phyloP scores from a whole-genome alignment of 35 echinoderm and acorn worm genomes.

The Apostichopus japonicus region DNA sequence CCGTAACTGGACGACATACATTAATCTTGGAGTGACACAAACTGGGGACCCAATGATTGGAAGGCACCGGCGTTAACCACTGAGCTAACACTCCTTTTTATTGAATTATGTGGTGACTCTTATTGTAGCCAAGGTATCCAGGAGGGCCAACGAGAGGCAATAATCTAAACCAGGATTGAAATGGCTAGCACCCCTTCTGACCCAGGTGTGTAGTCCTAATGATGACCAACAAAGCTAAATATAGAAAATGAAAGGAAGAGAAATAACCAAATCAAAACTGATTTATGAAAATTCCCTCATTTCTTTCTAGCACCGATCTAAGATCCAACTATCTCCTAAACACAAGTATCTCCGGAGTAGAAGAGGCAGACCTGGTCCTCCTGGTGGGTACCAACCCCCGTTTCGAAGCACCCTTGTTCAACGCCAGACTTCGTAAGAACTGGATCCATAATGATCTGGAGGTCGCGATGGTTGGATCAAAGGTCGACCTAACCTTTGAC shows the following conservation, averaged over 20 bases:
- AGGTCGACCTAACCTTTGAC: conserved; percentile 90
- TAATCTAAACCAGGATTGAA: too few relatives aligned
- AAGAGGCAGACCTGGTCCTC: conserved; percentile 93
- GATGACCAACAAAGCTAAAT: not conserved
- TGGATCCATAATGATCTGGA: conserved; percentile 95
- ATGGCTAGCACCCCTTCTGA: too few relatives aligned
- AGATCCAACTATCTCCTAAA: conserved; percentile 97
- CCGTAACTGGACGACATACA: too few relatives aligned
- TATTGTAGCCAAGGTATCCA: too few relatives aligned
- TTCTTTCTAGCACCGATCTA: conserved; percentile 79
- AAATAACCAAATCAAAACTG: not conserved
- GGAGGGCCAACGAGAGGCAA: too few relatives aligned
- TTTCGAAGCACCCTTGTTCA: conserved; percentile 96
- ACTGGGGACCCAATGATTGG: too few relatives aligned
- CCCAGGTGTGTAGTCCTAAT: too few relatives aligned
- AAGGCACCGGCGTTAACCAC: too few relatives aligned
- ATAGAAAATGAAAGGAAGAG: not conserved
- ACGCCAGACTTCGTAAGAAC: conserved; percentile 88
- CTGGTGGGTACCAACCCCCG: conserved; percentile 91
- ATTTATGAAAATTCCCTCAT: not conserved
- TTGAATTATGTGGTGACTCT: too few relatives aligned
- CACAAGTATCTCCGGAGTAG: conserved; percentile 93
- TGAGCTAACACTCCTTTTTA: too few relatives aligned
- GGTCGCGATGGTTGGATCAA: conserved; percentile 77
- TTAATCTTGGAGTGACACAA: too few relatives aligned